Evolutionary conservation across 2,888 invertebrate species (phyloP), one percentile per base, ranked within the genome.

Genomic region (Campoplex capitator): DNA sequence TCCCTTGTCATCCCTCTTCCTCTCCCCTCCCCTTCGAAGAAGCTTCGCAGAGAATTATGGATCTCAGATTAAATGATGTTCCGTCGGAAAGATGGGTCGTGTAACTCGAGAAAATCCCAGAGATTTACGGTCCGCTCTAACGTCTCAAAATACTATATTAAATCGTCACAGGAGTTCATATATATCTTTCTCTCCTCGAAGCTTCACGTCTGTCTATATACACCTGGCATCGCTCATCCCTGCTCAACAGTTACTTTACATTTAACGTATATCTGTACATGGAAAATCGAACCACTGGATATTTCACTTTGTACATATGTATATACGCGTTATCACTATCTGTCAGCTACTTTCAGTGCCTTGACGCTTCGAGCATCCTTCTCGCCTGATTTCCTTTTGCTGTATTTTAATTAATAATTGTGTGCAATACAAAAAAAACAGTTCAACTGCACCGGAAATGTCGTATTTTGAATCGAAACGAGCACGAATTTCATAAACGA

Each of bases 91-190:
- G 70, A 71, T 56, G 62, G 38, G 48, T 70, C 45, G 54, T 45
- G 42, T 75, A 65, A 58, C 45, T 70, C 62, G 70, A 70, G 79
- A 79, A 79, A 79, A 58, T 79, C 79, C 70, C 48, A 32, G 38
- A 70, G 79, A 79, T 79, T 79, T 79, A 79, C 70, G 58, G 70
- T 48, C 45, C 68, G 79, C 70, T 58, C 56, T 45, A 79, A 58
- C 18, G 58, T 51, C 79, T 79, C 79, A 56, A 79, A 79, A 79
- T 79, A 70, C 70, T 56, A 70, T 71, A 71, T 71, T 79, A 71
- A 79, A 79, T 79, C 79, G 79, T 68, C 28, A 23, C 79, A 70
- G 56, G 45, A 58, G 58, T 71, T 71, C 11, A 79, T 71, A 56
- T 58, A 71, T 58, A 58, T 56, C 54, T 78, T 16, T 51, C n/a